Conservation (phyloP, 2,113 vertebrate species). For the Lamprologus callipterus region DNA sequence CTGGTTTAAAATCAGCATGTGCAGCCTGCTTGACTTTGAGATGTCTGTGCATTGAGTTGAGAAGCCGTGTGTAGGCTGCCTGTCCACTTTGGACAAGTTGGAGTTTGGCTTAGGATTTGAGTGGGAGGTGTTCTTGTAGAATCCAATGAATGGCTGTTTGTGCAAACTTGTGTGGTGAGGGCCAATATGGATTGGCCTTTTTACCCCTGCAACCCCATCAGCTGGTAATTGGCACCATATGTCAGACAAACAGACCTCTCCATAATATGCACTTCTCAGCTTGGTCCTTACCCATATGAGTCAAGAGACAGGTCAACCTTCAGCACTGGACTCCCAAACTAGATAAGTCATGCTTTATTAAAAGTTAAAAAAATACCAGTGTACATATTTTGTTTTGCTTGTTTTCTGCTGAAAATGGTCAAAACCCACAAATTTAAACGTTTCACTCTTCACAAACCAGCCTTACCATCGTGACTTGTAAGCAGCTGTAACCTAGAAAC, state of each 20-base stretch:
- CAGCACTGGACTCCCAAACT: background rate
- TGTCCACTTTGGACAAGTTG: constrained; percentile 36
- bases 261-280: constrained; percentile 22
- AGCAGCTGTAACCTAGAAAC: background rate
- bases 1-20: background rate
- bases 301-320: background rate
- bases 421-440: background rate
- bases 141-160: constrained; percentile 63
- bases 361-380: background rate
- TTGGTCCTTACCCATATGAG: background rate
- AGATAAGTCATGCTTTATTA: background rate
- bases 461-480: background rate
- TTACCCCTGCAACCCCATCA: constrained; percentile 52
- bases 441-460: fast-evolving
- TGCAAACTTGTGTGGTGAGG: constrained; percentile 53
- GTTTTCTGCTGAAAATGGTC: background rate
- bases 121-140: constrained; percentile 38
- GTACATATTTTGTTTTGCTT: background rate
- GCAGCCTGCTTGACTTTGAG: constrained; percentile 9
- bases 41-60: constrained; percentile 8
- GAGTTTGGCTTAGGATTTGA: constrained; percentile 48
- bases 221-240: constrained; percentile 69
- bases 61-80: constrained; percentile 33
- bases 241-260: constrained; percentile 43
- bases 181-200: constrained; percentile 58